phyloP scores from a whole-genome alignment of 2,888 invertebrate species.

The Stomorhina lunata region DNA sequence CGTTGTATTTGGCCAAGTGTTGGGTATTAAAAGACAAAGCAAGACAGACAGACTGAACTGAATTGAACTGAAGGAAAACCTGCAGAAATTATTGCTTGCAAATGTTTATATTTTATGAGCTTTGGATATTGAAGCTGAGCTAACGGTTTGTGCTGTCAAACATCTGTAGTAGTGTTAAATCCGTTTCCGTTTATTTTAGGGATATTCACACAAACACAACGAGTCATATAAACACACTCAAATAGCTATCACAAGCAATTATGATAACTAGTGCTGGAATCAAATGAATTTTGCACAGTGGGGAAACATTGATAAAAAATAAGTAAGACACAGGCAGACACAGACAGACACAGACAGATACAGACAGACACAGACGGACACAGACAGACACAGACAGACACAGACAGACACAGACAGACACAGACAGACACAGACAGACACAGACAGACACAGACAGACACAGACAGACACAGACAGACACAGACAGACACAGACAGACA shows the following conservation, averaged over 20 bases:
- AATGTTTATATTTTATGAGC: slow-evolving; percentile 18
- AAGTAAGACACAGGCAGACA: no score
- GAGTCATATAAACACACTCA: background rate
- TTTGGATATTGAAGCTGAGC: background rate
- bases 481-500: no score
- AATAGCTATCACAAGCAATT: background rate
- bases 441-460: no score
- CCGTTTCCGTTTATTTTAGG: slow-evolving; percentile 22
- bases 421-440: no score
- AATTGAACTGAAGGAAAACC: background rate
- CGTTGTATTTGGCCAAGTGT: background rate
- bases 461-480: no score
- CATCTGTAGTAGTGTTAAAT: slow-evolving; percentile 25
- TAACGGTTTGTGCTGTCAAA: slow-evolving; percentile 7
- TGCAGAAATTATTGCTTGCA: background rate
- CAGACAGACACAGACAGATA: no score
- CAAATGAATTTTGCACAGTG: background rate
- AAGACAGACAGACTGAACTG: background rate
- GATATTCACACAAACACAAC: background rate
- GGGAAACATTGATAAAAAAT: no score
- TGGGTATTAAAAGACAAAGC: background rate
- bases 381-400: no score
- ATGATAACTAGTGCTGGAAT: slow-evolving; percentile 10
- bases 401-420: no score
- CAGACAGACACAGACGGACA: no score